Evolutionary conservation across 2,113 vertebrate genomes (phyloP), one percentile per base, ranked within the genome.

Genomic region (Hypocryptadius cinnamomeus): DNA sequence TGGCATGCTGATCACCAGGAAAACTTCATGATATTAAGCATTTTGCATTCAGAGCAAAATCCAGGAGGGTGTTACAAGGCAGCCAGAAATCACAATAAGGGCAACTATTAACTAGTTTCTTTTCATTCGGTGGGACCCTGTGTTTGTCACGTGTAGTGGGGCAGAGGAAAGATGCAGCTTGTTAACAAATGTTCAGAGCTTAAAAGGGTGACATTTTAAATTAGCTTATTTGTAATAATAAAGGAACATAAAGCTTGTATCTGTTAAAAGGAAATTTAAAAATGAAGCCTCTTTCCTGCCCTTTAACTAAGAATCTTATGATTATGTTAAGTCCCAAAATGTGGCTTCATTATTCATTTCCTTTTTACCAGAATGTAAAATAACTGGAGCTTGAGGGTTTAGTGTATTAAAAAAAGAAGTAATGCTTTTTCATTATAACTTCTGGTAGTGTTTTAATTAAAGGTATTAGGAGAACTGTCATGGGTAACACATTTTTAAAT

Each of bases 381-480:
- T 87, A 93, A 85, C 42, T 85, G 50, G 63, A 94, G 78, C 77
- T 93, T 33, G 47, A 93, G 82, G 69, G 79, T 84, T 93, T 92
- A 95, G 54, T 50, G 59, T 77, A 81, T 90, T 91, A 50, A 69
- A 89, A 89, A 88, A 88, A 82, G 44, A 74, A 66, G 22, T 88
- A 96, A 94, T 92, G 86, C 78, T n/a, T 96, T 96, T 95, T 96
- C 84, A 79, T 96, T 93, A 76, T 78, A 76, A 90, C 78, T 94
- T 93, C 86, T 96, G 78, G 60, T 95, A 92, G 79, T 92, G 87
- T 84, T 96, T 95, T 97, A 95, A 96, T 95, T 96, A 92, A 95
- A 95, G 80, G 65, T 83, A 88, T 96, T 96, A 94, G 78, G 40
- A 87, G 85, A 85, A 89, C n/a, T 5, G 0, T 84, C 84, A 59